phyloP scores from a whole-genome alignment of 2,888 invertebrate species.

The Heliconius aoede region DNA sequence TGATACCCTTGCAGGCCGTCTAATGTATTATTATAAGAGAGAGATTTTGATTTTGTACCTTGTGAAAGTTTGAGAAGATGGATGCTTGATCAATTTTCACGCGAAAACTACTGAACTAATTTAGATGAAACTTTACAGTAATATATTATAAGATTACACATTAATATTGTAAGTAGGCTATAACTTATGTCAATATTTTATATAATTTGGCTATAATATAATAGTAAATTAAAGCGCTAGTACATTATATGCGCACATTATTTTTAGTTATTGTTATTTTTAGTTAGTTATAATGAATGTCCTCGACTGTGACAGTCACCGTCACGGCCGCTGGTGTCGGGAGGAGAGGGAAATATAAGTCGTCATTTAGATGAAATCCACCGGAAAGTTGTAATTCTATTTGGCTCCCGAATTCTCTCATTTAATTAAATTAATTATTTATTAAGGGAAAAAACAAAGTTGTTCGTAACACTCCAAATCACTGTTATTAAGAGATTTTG shows the following conservation, averaged over 20 bases:
- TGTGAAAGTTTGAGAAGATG: no score
- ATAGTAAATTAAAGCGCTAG: background rate
- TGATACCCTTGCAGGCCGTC: no score
- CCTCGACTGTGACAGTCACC: slow-evolving; percentile 31
- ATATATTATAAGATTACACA: background rate
- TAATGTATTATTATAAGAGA: no score
- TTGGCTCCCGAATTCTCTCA: slow-evolving; percentile 64
- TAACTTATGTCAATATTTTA: background rate
- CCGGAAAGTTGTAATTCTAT: slow-evolving; percentile 78
- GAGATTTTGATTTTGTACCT: no score
- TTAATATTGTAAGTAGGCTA: background rate
- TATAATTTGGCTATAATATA: background rate
- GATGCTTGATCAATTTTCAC: no score
- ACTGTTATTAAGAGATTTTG: slow-evolving; percentile 22
- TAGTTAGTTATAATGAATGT: slow-evolving; percentile 28
- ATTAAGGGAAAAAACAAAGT: slow-evolving; percentile 52
- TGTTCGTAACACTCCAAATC: slow-evolving; percentile 18
- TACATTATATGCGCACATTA: slow-evolving; percentile 29
- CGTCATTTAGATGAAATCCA: slow-evolving; percentile 74
- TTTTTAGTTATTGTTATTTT: slow-evolving; percentile 34
- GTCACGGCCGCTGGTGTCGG: slow-evolving; percentile 28
- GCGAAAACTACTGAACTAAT: no score
- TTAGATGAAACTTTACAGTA: background rate
- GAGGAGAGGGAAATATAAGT: slow-evolving; percentile 79
- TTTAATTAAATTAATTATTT: slow-evolving; percentile 79